phyloP scores from a whole-genome alignment of 2,888 invertebrate species.

The Orchestes rusci region DNA sequence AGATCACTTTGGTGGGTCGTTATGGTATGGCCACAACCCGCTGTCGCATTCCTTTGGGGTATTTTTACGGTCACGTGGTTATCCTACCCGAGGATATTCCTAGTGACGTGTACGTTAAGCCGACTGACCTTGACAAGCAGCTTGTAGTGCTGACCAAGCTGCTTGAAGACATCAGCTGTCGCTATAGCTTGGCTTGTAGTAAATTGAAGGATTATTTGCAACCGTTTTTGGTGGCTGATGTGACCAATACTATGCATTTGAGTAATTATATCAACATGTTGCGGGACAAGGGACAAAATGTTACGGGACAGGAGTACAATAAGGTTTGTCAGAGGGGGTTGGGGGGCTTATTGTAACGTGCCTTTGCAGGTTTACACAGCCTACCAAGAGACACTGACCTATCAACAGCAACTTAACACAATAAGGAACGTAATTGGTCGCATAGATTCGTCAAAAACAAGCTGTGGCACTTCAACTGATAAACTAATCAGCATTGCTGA shows the following conservation, averaged over 20 bases:
- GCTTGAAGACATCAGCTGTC: slow-evolving; percentile 72
- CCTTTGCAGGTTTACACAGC: too few relatives aligned
- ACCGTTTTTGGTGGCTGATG: slow-evolving; percentile 70
- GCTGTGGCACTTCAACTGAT: slow-evolving; percentile 60
- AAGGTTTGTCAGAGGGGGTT: slow-evolving; percentile 49
- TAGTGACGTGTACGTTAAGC: slow-evolving; percentile 37
- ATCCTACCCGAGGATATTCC: slow-evolving; percentile 55
- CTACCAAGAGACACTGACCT: slow-evolving; percentile 70
- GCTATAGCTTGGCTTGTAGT: slow-evolving; percentile 76
- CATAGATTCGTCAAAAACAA: slow-evolving; percentile 51
- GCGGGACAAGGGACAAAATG: slow-evolving; percentile 35
- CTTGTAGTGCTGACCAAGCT: slow-evolving; percentile 60
- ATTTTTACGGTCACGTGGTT: slow-evolving; percentile 86
- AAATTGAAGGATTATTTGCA: slow-evolving; percentile 74
- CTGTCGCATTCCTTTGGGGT: slow-evolving; percentile 86
- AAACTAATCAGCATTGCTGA: slow-evolving; percentile 78
- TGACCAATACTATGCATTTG: slow-evolving; percentile 75
- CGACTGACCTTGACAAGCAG: slow-evolving; percentile 49
- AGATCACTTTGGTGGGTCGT: slow-evolving; percentile 86
- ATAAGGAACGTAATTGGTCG: slow-evolving; percentile 69
- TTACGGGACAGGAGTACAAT: slow-evolving; percentile 41
- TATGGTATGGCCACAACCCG: slow-evolving; percentile 88
- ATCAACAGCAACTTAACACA: slow-evolving; percentile 84
- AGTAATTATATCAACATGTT: slow-evolving; percentile 66
- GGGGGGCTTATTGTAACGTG: slow-evolving; percentile 24